phyloP scores from a whole-genome alignment of 2,888 invertebrate species.

The Criorhina ranunculi region DNA sequence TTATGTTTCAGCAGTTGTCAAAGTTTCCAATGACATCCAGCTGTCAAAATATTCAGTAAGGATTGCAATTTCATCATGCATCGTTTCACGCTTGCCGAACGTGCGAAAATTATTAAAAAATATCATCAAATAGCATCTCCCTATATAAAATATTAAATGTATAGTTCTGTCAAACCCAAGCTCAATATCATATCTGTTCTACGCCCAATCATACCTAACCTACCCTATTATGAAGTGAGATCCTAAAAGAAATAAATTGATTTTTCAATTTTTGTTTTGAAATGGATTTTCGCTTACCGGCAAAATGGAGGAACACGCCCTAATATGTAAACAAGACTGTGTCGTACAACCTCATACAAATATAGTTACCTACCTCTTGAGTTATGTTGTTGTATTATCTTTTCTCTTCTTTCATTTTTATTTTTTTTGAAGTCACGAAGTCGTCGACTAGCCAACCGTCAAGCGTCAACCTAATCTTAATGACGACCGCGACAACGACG shows the following conservation, averaged over 20 bases:
- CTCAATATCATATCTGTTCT: too few species aligned
- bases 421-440: slow-evolving; percentile 23
- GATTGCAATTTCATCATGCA: too few species aligned
- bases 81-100: too few species aligned
- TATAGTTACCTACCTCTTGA: slow-evolving; percentile 3
- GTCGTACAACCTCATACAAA: background rate
- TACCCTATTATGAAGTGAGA: slow-evolving; percentile 2
- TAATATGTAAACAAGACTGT: slow-evolving; percentile 21
- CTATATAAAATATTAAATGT: too few species aligned
- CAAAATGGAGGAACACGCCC: slow-evolving; percentile 21
- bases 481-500: slow-evolving; percentile 31
- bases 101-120: too few species aligned
- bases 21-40: too few species aligned
- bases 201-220: background rate
- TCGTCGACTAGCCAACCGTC: slow-evolving; percentile 10
- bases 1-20: too few species aligned
- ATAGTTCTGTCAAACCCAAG: too few species aligned
- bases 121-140: too few species aligned
- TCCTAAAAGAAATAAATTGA: slow-evolving; percentile 11
- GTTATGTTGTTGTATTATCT: slow-evolving; percentile 3
- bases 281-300: slow-evolving; percentile 23
- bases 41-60: too few species aligned
- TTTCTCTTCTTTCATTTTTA: slow-evolving; percentile 14
- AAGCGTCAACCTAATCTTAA: slow-evolving; percentile 11
- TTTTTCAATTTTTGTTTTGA: slow-evolving; percentile 18